A percentile compares a stretch with the other conserved stretches of the same genome.
phyloP scores from a whole-genome alignment of 2,113 vertebrate genomes.

The Acrocephalus kingi region DNA sequence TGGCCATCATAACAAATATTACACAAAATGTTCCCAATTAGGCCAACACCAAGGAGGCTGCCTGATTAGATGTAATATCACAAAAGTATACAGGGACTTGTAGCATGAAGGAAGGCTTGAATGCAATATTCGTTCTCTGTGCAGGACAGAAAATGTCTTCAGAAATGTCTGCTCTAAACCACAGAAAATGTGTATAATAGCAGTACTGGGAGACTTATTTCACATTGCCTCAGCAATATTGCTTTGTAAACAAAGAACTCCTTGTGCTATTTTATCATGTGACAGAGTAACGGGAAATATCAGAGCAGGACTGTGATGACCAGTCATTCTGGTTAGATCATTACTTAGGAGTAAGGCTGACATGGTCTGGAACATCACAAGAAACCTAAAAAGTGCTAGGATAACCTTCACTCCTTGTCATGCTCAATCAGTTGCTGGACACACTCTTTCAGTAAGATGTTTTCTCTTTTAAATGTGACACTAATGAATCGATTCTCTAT shows the following conservation, averaged over 20 bases:
- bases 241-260: constrained; percentile 24
- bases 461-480: background rate
- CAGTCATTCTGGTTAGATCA: background rate
- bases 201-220: background rate
- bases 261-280: background rate
- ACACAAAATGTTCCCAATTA: background rate
- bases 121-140: rapidly evolving
- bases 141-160: background rate
- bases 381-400: background rate
- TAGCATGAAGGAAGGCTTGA: background rate
- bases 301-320: background rate
- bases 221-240: background rate
- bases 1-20: rapidly evolving
- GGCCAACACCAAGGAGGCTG: background rate
- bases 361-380: background rate
- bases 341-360: background rate
- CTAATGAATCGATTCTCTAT: background rate
- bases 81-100: background rate
- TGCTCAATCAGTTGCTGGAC: background rate
- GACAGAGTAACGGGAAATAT: background rate
- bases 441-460: background rate
- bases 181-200: background rate
- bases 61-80: background rate
- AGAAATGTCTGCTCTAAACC: background rate
- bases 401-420: background rate